Conservation (phyloP, 2,113 vertebrate genomes). For the Leptodactylus fuscus region DNA sequence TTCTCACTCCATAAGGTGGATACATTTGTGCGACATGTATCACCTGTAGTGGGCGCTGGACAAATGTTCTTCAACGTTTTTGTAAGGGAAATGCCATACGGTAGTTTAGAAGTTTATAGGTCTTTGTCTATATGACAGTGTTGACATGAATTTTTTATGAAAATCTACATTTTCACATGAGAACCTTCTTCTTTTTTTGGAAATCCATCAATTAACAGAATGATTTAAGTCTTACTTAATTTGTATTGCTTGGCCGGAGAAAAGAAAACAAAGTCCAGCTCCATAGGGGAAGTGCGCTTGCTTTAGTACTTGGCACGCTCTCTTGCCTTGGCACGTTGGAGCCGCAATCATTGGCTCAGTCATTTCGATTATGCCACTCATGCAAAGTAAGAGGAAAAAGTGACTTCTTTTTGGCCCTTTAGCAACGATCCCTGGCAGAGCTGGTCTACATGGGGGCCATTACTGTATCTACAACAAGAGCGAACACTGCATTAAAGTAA, state of each 20-base stretch:
- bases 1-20: too few relatives aligned
- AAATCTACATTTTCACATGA: too few relatives aligned
- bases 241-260: not conserved
- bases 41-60: too few relatives aligned
- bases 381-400: slow-evolving; percentile 20
- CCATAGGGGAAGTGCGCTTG: not conserved
- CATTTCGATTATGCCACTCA: slow-evolving; percentile 22
- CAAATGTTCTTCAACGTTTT: too few relatives aligned
- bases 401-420: not conserved
- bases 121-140: too few relatives aligned
- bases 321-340: not conserved
- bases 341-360: not conserved
- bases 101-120: too few relatives aligned
- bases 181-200: too few relatives aligned
- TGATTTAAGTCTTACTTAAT: not conserved
- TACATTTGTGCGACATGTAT: too few relatives aligned
- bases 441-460: not conserved
- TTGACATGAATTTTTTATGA: too few relatives aligned
- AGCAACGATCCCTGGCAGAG: not conserved
- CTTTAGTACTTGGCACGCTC: slow-evolving; percentile 5
- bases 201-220: not conserved
- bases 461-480: not conserved
- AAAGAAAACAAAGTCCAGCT: slow-evolving; percentile 20
- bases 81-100: too few relatives aligned
- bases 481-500: not conserved